phyloP scores from a whole-genome alignment of 2,888 invertebrate genomes.

The Ganaspis brasiliensis region DNA sequence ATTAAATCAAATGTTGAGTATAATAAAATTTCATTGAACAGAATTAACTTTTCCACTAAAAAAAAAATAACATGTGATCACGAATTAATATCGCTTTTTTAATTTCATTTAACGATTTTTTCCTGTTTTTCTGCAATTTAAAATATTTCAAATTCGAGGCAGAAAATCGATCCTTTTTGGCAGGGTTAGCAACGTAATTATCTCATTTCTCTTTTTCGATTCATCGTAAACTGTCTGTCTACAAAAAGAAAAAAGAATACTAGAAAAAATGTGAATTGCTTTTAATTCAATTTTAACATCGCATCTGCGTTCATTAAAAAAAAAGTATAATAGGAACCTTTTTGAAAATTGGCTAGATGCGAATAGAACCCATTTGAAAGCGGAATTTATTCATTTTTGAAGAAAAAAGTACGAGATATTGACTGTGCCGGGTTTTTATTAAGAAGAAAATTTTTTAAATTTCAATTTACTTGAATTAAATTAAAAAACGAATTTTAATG shows the following conservation, averaged over 20 bases:
- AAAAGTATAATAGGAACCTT: background rate
- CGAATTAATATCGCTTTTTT: background rate
- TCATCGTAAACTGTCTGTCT: background rate
- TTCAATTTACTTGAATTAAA: too few relatives aligned
- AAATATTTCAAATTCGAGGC: background rate
- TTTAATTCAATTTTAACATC: constrained; percentile 18
- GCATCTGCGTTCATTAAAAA: constrained; percentile 11
- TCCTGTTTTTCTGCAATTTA: background rate
- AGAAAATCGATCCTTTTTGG: background rate
- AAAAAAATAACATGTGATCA: too few relatives aligned
- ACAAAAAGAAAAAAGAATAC: background rate
- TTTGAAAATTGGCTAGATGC: background rate
- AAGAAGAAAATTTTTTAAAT: background rate
- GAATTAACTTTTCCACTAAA: too few relatives aligned
- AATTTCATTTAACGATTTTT: background rate
- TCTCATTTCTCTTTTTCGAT: background rate
- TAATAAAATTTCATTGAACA: too few relatives aligned
- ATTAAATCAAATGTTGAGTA: too few relatives aligned
- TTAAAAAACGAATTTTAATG: too few relatives aligned
- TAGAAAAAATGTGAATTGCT: constrained; percentile 13
- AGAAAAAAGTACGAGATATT: background rate
- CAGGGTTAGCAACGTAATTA: background rate
- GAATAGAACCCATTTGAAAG: background rate
- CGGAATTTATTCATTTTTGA: background rate
- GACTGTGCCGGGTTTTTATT: background rate